These are phyloP conservation scores for Lipotes vexillifer DNA, from an alignment of 2,113 vertebrate genomes.

Conservation along the genomic window DNA sequence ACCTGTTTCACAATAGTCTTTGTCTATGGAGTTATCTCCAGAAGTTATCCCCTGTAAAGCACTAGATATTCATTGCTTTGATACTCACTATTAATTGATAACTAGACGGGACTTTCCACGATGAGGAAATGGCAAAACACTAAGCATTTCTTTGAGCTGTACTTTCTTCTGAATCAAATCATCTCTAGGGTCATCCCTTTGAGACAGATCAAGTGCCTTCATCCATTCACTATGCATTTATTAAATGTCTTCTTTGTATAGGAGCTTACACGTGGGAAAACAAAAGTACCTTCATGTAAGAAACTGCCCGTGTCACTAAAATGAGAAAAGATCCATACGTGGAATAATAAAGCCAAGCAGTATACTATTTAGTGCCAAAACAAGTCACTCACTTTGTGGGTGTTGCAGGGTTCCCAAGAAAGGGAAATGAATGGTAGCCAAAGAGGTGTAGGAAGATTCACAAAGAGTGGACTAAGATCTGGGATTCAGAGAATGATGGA, in stretches of 20 bases:
- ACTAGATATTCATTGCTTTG: not conserved
- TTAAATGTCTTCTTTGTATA: not conserved
- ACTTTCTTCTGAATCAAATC: conserved; percentile 16
- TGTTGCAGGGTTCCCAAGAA: not conserved
- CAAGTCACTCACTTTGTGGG: not conserved
- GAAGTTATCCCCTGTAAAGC: not conserved
- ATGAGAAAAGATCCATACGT: not conserved
- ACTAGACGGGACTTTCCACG: conserved; percentile 60
- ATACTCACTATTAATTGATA: conserved; percentile 46
- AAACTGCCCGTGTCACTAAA: not conserved
- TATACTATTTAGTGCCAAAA: not conserved
- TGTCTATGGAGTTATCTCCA: not conserved
- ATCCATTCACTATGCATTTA: not conserved
- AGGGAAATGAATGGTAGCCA: not conserved
- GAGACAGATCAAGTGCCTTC: not conserved
- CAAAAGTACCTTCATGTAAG: not conserved
- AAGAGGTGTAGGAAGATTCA: not conserved
- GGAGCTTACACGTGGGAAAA: not conserved
- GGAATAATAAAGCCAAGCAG: not conserved
- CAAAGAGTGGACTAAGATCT: not conserved
- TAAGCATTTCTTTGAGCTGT: conserved; percentile 11
- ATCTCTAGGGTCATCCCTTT: not conserved
- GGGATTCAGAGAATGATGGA: not conserved
- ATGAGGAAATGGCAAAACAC: not conserved
- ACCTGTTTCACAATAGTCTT: not conserved